A percentile compares a stretch with the other conserved stretches of the same genome.
phyloP scores from a whole-genome alignment of 2,113 vertebrate species.

The Speoplatyrhinus poulsoni region DNA sequence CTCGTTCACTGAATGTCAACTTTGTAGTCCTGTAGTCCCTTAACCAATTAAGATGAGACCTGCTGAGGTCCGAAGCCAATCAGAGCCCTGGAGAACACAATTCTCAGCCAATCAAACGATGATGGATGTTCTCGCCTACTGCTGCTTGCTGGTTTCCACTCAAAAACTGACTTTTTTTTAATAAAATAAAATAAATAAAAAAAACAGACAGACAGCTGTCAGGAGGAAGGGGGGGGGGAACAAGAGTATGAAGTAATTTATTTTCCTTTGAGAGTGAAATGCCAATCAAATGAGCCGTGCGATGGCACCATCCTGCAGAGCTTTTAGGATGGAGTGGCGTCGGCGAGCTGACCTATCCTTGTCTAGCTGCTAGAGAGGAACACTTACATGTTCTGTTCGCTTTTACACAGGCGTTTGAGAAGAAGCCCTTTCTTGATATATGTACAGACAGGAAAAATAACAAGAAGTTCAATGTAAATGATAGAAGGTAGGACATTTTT shows the following conservation, averaged over 20 bases:
- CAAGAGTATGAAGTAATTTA: slow-evolving; percentile 66
- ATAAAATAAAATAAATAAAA: slow-evolving; percentile 68
- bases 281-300: slow-evolving; percentile 71
- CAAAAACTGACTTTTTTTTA: slow-evolving; percentile 68
- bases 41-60: slow-evolving; percentile 46
- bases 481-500: slow-evolving; percentile 71
- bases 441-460: slow-evolving; percentile 68
- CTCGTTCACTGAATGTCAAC: slow-evolving; percentile 85
- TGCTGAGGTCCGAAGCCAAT: slow-evolving; percentile 48
- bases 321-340: slow-evolving; percentile 72
- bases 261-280: slow-evolving; percentile 60
- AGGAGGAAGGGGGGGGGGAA: slow-evolving; percentile 47
- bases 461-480: slow-evolving; percentile 74
- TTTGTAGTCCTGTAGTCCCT: slow-evolving; percentile 53
- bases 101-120: slow-evolving; percentile 64
- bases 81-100: slow-evolving; percentile 59
- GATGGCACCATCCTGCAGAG: slow-evolving; percentile 56
- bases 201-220: slow-evolving; percentile 54
- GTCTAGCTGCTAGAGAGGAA: slow-evolving; percentile 70
- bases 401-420: slow-evolving; percentile 80
- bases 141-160: slow-evolving; percentile 83
- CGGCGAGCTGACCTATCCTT: slow-evolving; percentile 46
- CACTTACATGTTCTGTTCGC: slow-evolving; percentile 70
- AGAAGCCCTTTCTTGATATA: slow-evolving; percentile 79
- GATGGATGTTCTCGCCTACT: slow-evolving; percentile 81